Evolutionary conservation across 2,797 vertebrate genomes (phyloP), one percentile per base, ranked within the genome.

Genomic region (Oreochromis mossambicus): DNA sequence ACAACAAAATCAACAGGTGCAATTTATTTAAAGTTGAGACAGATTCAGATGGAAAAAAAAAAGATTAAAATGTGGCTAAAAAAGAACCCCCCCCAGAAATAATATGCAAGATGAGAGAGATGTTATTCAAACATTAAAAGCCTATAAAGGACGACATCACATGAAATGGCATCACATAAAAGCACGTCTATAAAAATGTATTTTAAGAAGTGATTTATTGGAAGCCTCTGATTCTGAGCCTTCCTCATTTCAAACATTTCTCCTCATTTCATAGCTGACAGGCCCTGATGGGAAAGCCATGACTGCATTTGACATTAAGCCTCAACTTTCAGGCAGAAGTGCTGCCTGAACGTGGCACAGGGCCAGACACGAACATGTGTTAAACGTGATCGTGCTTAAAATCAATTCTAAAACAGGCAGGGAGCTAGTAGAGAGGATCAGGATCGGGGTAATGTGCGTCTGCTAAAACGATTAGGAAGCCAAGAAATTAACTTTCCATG

Each of bases 401-500:
- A 29, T 73, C 0, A 0, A 11, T 46, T 46, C 3, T 70, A 46
- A 70, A 70, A 46, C 21, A 46, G 14, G 38, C 38, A 70, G 0
- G 3, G 14, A 11, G 38, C 14, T 17, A 15, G 38, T 43, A 17
- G 24, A 56, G 5, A 24, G 66, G 41, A 46, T 46, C 5, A 17
- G 38, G 24, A 11, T 29, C 3, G 14, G 14, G 41, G 66, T 19
- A 11, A 70, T 19, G 24, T 5, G 66, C 12, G 15, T 43, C 14
- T 46, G 66, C 21, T 26, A 70, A 70, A 0, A 70, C 15, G 41
- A 70, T 14, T 70, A 46, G 24, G 66, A 70, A 46, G 0, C 14
- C 5, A 10, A 70, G 21, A 11, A 46, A 70, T 43, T 46, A 43
- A 70, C 38, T 70, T 26, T 73, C 43, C 41, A 46, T 48, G 41